Conservation (phyloP, 1,140 invertebrate species). For the Euschistus heros region DNA sequence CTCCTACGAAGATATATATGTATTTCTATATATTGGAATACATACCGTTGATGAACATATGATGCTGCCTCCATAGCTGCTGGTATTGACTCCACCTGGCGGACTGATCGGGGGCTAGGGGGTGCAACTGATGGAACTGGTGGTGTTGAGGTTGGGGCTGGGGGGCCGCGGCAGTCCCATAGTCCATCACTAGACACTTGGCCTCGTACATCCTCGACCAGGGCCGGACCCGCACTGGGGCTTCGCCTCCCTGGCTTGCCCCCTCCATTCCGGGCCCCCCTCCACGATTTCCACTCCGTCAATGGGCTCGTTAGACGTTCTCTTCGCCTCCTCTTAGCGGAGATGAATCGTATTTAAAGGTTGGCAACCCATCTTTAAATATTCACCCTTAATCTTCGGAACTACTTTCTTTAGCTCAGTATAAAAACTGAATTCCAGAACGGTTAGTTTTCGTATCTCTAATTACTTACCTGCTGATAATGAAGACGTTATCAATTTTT, state of each 20-base stretch:
- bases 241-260: background rate
- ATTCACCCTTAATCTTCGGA: no score
- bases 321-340: no score
- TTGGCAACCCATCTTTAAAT: no score
- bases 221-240: conserved; percentile 12
- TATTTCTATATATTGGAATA: no score
- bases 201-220: conserved; percentile 30
- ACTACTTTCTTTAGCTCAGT: no score
- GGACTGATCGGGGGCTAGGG: conserved; percentile 40
- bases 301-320: no score
- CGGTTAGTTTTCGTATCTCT: no score
- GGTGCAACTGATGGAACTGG: conserved; percentile 40
- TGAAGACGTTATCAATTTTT: no score
- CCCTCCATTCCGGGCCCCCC: background rate
- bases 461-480: no score
- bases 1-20: no score
- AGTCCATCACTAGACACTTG: conserved; percentile 33
- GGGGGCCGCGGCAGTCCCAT: conserved; percentile 31
- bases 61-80: conserved; percentile 44
- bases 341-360: no score
- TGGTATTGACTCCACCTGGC: conserved; percentile 44
- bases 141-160: conserved; percentile 32
- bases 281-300: background rate
- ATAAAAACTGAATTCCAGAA: no score
- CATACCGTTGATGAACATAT: conserved; percentile 43